Base-by-base conservation (phyloP, 2,797 vertebrate species). In the Tapera naevia region DNA sequence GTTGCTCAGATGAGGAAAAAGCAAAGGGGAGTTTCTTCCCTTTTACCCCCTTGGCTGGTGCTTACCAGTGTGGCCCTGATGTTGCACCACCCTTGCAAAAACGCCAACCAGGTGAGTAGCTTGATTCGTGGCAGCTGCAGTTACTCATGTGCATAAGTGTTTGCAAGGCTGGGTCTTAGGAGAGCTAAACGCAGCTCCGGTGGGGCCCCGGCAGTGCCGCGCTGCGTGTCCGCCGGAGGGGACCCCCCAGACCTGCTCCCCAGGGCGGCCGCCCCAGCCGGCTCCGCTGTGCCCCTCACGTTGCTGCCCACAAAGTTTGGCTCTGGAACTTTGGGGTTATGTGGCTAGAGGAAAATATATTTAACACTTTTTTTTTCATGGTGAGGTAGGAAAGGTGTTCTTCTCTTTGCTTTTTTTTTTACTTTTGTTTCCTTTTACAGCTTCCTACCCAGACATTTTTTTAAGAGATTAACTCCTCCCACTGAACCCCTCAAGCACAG, bases 191-290 rank as follows among this genome's bases (percentile, higher is more conserved):
- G 65, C 33, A 48, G 84, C 72, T 96, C 93, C 94, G 17, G 1
- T 13, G 1, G 95, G 96, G 91, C 6, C 43, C 54, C 0, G 66
- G 51, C 86, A 69, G 21, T 53, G 16, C 76, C 1, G 82, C 90
- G 16, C 74, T 66, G 83, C 88, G 5, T 93, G 95, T 95, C 51
- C 0, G 94, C 95, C 64, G 5, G 75, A 67, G 70, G 94, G 94
- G 72, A 84, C 88, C 87, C 58, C 78, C 91, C 94, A 43, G 89
- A 61, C 75, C 94, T 16, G 62, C 60, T 95, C 95, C 91, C 94
- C 66, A 2, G 90, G 76, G 96, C 53, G 8, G 33, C 53, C 18
- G 86, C 46, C 23, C 57, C 76, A 37, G 62, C 81, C 65, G 81
- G 84, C 81, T 83, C 87, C 62, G 74, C 93, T 5, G 2, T 30